Base-by-base conservation (phyloP, 1,140 invertebrate species). In the Anastrepha ludens region DNA sequence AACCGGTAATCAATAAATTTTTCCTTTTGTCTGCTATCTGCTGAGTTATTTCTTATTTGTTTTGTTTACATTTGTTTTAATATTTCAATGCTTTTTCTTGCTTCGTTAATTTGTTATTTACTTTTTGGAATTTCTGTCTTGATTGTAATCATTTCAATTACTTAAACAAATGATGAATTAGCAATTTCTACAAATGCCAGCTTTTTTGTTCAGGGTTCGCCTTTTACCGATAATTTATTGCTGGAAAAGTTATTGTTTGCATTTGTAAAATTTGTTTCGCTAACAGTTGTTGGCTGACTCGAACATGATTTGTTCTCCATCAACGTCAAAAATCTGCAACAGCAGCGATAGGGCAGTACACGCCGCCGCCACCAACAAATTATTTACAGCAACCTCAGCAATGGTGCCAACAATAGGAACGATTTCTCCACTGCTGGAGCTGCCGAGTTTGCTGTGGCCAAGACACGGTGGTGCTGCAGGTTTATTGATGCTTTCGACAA, bases 91-190 rank as follows among this genome's bases (percentile, higher is more conserved):
- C 15, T 74, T 47, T 74, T 74, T 47, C 3, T 65, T 47, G 2
- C 4, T 47, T 74, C 44, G 6, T 2, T 11, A 17, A 13, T 11
- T 44, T 74, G 39, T 47, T 44, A 41, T 74, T 41, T 47, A 17
- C 13, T 55, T 81, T 81, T 81, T 29, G 44, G 29, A 2, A 81
- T 81, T 55, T 11, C 74, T 81, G 7, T 17, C 47, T 55, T n/a
- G 74, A 81, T 81, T 55, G 47, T 55, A 81, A 81, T 81, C 74
- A 81, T 55, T 81, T 81, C 74, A 81, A 81, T 81, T 55, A 81
- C 74, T 58, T 81, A 55, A 81, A 55, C 74, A 81, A 81, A 81
- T 81, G 74, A 81, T 81, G 47, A 29, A 81, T 81, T 81, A 81
- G 44, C 74, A 81, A 81, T 81, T 81, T 81, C 47, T 81, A 81